A percentile compares a stretch with the other conserved stretches of the same genome.
These are phyloP conservation scores for Cephus rjabovi DNA, from an alignment of 2,888 invertebrate species.

Conservation along the genomic window DNA sequence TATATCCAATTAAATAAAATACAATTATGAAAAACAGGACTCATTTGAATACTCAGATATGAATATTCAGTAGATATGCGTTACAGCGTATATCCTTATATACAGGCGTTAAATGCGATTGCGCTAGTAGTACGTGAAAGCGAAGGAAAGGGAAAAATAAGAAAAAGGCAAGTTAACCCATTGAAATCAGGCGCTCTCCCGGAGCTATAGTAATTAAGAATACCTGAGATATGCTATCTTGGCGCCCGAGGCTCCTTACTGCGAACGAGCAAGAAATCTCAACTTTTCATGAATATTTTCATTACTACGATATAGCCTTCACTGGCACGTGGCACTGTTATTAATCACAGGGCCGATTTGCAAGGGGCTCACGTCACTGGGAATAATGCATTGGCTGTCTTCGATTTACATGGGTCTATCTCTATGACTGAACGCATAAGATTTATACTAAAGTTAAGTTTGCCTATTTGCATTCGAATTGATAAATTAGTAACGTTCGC, in stretches of 20 bases:
- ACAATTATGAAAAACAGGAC: not conserved
- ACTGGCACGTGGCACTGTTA: not conserved
- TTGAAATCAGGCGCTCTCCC: not conserved
- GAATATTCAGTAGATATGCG: not conserved
- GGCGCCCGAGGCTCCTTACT: too few relatives aligned
- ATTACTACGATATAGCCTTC: slow-evolving; percentile 4
- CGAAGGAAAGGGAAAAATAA: not conserved
- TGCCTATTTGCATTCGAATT: too few relatives aligned
- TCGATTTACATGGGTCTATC: too few relatives aligned
- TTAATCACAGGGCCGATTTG: not conserved
- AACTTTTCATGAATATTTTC: slow-evolving; percentile 9
- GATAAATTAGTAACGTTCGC: too few relatives aligned
- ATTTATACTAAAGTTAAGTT: too few relatives aligned
- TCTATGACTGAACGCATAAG: too few relatives aligned
- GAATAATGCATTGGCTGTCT: too few relatives aligned
- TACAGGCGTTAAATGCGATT: too few relatives aligned
- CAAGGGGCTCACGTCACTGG: not conserved
- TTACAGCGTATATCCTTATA: too few relatives aligned
- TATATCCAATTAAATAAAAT: not conserved
- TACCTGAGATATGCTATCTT: slow-evolving; percentile 3
- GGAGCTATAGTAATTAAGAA: slow-evolving; percentile 3
- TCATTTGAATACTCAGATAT: not conserved
- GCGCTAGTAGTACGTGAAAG: not conserved
- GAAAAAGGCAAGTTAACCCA: not conserved
- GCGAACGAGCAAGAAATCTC: not conserved